phyloP scores from a whole-genome alignment of 2,113 vertebrate species.

The Catharus bicknelli region DNA sequence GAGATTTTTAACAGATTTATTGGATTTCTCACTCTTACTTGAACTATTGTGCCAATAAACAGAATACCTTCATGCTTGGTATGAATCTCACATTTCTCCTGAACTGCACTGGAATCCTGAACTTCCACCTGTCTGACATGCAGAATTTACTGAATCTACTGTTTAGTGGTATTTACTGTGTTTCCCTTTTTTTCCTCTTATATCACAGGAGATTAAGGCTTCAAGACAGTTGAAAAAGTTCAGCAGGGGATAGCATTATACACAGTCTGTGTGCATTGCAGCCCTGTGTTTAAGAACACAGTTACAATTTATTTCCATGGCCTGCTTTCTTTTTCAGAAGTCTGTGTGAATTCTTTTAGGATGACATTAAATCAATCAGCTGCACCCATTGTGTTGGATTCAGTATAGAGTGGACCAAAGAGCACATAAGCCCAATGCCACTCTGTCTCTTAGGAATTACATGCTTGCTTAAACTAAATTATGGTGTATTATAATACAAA shows the following conservation, averaged over 20 bases:
- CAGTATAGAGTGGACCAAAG: not conserved
- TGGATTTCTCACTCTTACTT: not conserved
- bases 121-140: constrained; percentile 3
- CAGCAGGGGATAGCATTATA: not conserved
- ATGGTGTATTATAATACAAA: constrained; percentile 22
- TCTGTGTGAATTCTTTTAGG: constrained; percentile 38
- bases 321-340: constrained; percentile 38
- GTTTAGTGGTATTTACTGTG: not conserved
- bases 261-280: not conserved
- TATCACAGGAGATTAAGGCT: not conserved
- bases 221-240: not conserved
- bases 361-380: constrained; percentile 50
- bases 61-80: not conserved
- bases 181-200: not conserved
- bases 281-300: constrained; percentile 45
- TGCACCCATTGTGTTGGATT: constrained; percentile 42
- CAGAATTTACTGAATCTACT: not conserved
- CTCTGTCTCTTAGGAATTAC: constrained; percentile 22
- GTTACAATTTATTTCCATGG: constrained; percentile 60
- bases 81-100: not conserved
- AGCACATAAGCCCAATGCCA: not conserved
- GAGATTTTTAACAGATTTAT: not conserved
- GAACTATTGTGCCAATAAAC: not conserved
- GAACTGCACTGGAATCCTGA: not conserved
- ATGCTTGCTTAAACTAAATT: constrained; percentile 44